Conservation (phyloP, 2,888 invertebrate genomes). For the Diplazon laetatorius region DNA sequence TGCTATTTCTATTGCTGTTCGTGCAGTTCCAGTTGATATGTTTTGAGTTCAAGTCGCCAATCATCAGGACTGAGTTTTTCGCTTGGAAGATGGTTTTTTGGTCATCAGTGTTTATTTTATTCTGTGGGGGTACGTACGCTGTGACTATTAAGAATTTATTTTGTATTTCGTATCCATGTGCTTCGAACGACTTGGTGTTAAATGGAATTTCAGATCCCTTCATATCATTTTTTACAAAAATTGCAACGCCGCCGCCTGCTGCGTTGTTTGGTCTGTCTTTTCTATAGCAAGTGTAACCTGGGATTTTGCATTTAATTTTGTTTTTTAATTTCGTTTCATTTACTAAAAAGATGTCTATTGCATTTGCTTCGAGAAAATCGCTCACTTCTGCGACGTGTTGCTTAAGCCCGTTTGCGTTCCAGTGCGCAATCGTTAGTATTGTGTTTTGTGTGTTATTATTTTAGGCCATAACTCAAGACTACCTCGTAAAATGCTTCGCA, state of each 20-base stretch:
- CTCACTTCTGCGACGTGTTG: no score
- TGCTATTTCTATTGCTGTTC: conserved; percentile 63
- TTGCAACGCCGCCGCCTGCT: conserved; percentile 17
- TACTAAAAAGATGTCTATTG: no score
- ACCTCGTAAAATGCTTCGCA: background rate
- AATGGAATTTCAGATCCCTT: background rate
- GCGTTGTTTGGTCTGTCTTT: background rate
- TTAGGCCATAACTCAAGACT: background rate
- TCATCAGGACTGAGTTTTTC: conserved; percentile 57
- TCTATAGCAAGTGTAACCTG: no score
- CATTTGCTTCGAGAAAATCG: no score
- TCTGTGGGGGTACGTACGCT: conserved; percentile 54
- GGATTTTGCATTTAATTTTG: no score
- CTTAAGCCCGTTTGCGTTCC: no score
- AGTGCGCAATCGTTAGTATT: no score
- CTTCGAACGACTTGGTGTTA: background rate
- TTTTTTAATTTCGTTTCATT: no score
- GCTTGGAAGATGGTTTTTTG: conserved; percentile 1
- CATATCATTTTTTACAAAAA: conserved; percentile 12
- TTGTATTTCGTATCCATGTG: background rate
- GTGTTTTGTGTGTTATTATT: no score
- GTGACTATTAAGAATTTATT: conserved; percentile 4
- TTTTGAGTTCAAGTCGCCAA: conserved; percentile 68
- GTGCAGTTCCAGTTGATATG: conserved; percentile 66
- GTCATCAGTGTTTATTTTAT: background rate